phyloP scores from a whole-genome alignment of 2,113 vertebrate species.

The Hippocampus barbouri region DNA sequence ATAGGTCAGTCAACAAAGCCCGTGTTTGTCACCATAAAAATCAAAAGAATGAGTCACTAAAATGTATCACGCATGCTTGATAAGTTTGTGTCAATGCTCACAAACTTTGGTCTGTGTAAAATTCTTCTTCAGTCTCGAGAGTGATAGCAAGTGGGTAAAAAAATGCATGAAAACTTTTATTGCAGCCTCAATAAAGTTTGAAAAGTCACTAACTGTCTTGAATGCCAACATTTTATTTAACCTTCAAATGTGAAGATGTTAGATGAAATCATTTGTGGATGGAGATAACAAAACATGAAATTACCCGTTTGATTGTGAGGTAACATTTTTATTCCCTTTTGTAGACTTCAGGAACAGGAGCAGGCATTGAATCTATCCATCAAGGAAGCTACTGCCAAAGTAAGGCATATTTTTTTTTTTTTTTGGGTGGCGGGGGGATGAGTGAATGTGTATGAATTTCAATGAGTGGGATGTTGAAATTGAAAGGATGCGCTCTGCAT shows the following conservation, averaged over 20 bases:
- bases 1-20: constrained; percentile 7
- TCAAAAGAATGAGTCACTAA: neutral
- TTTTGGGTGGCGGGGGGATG: neutral
- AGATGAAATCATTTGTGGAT: neutral
- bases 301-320: neutral
- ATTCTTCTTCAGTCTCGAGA: neutral
- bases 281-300: neutral
- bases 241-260: neutral
- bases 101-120: neutral
- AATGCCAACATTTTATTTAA: neutral
- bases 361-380: constrained; percentile 73
- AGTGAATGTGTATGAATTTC: constrained; percentile 37
- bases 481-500: constrained; percentile 23
- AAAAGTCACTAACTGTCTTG: neutral
- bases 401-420: constrained; percentile 61
- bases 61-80: neutral
- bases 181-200: neutral
- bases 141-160: neutral
- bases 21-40: neutral
- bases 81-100: neutral
- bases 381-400: constrained; percentile 82
- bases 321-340: constrained; percentile 35
- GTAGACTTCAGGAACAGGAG: constrained; percentile 82
- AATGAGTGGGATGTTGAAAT: constrained; percentile 26
- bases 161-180: neutral